Evolutionary conservation across 2,113 vertebrate genomes (phyloP), one percentile per base, ranked within the genome.

Genomic region (Crocuta crocuta): DNA sequence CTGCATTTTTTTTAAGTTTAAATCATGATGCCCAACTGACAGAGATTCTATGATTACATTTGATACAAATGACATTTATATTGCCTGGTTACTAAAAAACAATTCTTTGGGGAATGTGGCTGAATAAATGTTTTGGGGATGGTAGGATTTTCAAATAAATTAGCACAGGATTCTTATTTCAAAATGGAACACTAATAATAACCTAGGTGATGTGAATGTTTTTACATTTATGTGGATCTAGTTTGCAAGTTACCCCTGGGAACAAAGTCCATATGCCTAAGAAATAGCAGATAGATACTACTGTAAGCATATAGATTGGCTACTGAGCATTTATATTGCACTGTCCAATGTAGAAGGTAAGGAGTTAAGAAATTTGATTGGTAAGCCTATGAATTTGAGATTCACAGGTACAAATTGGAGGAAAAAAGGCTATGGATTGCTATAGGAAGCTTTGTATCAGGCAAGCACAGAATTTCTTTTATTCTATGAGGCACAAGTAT

Each of bases 1-100:
- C 21, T 92, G 15, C 10, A 17, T 94, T 97, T 97, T 97, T 97
- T 80, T 33, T 68, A 87, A 84, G 26, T 96, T 93, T 97, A 95
- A 94, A 79, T 93, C 87, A 84, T 50, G 33, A 94, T 74, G 48
- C 7, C 28, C 50, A 91, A 53, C 31, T 89, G 95, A 80, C 66
- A 86, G 73, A 94, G 58, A 96, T 74, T 91, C 31, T 97, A 5
- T 95, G 71, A 97, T 94, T 80, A 74, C 39, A 91, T 93, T 93
- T 94, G 68, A 84, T 83, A 96, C 35, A 96, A 84, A 95, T 80
- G 26, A 1, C 63, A 76, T 92, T 96, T 93, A 39, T 96, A 80
- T 94, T 93, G 95, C 43, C 61, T 89, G 61, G 71, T 80, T 89
- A 85, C 71, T 81, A n/a, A 96, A 93, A 86, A 50, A n/a, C 24